Percentiles rank a stretch among this genome's conserved stretches.
These are phyloP conservation scores for Anomalospiza imberbis DNA, from an alignment of 2,797 vertebrate species.

Conservation along the genomic window DNA sequence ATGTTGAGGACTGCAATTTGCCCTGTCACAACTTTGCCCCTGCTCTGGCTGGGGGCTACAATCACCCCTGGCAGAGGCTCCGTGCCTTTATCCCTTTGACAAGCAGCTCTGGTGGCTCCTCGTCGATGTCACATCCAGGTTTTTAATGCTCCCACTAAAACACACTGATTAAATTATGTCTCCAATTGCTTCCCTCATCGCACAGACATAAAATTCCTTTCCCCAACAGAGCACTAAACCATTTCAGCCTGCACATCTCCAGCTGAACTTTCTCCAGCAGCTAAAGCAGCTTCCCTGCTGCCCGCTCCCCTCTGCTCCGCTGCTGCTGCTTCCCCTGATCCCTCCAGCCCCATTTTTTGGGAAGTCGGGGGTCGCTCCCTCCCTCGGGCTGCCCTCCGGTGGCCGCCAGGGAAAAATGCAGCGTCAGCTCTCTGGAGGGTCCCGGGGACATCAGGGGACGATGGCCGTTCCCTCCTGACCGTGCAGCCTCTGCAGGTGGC, in stretches of 20 bases:
- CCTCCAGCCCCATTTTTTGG: not conserved
- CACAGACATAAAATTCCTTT: not conserved
- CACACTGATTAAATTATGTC: constrained; percentile 25
- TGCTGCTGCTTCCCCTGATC: not conserved
- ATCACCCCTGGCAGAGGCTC: not conserved
- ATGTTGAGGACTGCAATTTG: not conserved
- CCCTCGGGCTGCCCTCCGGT: constrained; percentile 75
- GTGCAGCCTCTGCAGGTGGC: not conserved
- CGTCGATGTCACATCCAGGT: not conserved
- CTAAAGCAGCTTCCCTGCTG: not conserved
- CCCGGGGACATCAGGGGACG: not conserved
- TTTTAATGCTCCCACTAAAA: constrained; percentile 2
- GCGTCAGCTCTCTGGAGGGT: not conserved
- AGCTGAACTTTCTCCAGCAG: not conserved
- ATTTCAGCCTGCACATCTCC: not conserved
- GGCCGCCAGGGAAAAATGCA: constrained; percentile 46
- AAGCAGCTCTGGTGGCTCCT: not conserved
- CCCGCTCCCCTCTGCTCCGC: not conserved
- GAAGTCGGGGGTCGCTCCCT: constrained; percentile 40
- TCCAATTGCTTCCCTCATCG: constrained; percentile 22
- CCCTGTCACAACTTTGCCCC: not conserved
- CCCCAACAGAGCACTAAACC: not conserved
- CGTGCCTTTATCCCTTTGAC: not conserved
- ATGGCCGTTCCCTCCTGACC: not conserved
- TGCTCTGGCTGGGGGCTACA: not conserved